Evolutionary conservation across 2,888 invertebrate genomes (phyloP).

Genomic region (Nomada fabriciana): DNA sequence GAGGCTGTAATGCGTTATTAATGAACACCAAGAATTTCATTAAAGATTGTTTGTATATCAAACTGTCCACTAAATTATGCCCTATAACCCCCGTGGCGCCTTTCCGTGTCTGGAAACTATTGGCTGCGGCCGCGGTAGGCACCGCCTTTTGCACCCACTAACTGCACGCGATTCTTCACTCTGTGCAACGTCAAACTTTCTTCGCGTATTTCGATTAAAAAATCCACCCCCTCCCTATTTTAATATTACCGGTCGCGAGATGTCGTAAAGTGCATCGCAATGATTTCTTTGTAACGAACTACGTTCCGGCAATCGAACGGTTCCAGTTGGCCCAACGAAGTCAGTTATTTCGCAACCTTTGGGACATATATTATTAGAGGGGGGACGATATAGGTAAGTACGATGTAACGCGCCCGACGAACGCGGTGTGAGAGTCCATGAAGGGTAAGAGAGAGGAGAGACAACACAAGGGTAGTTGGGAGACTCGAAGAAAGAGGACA

Average conservation of each 20-base stretch:
- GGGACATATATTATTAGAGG: constrained; percentile 78
- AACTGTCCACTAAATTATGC: constrained; percentile 87
- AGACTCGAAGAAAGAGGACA: constrained; percentile 35
- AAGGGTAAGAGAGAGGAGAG: constrained; percentile 35
- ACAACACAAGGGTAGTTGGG: constrained; percentile 24
- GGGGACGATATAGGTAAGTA: constrained; percentile 71
- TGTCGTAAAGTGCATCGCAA: background rate
- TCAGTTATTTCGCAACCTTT: constrained; percentile 80
- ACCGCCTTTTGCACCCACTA: constrained; percentile 50
- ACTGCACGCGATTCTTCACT: constrained; percentile 24
- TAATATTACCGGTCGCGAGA: background rate
- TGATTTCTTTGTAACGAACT: background rate
- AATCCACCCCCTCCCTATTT: background rate
- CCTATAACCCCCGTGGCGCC: constrained; percentile 82
- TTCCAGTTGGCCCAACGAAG: constrained; percentile 46
- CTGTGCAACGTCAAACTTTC: background rate
- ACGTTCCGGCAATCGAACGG: constrained; percentile 13
- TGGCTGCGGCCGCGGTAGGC: constrained; percentile 71
- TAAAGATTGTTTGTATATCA: constrained; percentile 88
- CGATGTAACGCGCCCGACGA: constrained; percentile 63
- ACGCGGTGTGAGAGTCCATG: constrained; percentile 49
- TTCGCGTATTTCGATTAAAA: background rate
- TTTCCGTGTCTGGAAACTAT: constrained; percentile 81
- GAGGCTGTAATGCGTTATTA: constrained; percentile 87
- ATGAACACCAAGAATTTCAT: constrained; percentile 89